Percentiles rank a stretch among this genome's conserved stretches.
phyloP scores from a whole-genome alignment of 2,797 vertebrate genomes.

The Catostomus latipinnis region DNA sequence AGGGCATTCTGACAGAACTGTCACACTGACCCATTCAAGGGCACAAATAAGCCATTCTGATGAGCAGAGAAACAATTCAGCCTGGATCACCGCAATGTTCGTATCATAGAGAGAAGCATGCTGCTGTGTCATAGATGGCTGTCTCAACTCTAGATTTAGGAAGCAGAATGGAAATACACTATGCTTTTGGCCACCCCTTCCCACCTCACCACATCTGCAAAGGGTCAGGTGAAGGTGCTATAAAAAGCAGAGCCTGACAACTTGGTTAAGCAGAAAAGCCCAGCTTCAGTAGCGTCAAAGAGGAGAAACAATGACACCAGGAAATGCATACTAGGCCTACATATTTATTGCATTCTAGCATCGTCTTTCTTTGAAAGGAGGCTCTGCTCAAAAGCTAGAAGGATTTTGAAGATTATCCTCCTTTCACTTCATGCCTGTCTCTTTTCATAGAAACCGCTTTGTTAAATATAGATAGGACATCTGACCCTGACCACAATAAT shows the following conservation, averaged over 20 bases:
- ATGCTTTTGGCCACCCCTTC: slow-evolving; percentile 65
- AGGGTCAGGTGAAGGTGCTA: slow-evolving; percentile 51
- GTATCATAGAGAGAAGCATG: slow-evolving; percentile 16
- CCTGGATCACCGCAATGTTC: slow-evolving; percentile 10
- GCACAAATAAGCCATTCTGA: slow-evolving; percentile 32
- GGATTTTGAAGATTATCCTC: slow-evolving; percentile 71
- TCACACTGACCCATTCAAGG: slow-evolving; percentile 67
- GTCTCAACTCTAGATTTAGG: slow-evolving; percentile 69
- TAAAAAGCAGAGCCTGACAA: slow-evolving; percentile 56
- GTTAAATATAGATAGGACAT: slow-evolving; percentile 10
- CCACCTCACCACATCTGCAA: slow-evolving; percentile 72
- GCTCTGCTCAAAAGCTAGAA: slow-evolving; percentile 57
- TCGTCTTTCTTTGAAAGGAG: slow-evolving; percentile 61
- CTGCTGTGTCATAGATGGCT: slow-evolving; percentile 59
- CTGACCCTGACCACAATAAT: slow-evolving; percentile 60
- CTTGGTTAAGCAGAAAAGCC: slow-evolving; percentile 60
- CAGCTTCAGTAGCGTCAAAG: slow-evolving; percentile 54
- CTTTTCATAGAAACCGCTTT: slow-evolving; percentile 32
- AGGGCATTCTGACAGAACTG: slow-evolving; percentile 58
- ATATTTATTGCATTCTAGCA: slow-evolving; percentile 63
- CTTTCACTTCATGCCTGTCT: slow-evolving; percentile 63
- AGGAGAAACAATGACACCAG: slow-evolving; percentile 44
- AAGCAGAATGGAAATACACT: slow-evolving; percentile 74
- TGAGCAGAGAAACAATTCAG: slow-evolving; percentile 23
- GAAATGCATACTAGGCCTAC: slow-evolving; percentile 45